Percentiles rank a stretch among this genome's conserved stretches.
Conservation (phyloP, 2,113 vertebrate species). For the Petrocephalus zakoni region DNA sequence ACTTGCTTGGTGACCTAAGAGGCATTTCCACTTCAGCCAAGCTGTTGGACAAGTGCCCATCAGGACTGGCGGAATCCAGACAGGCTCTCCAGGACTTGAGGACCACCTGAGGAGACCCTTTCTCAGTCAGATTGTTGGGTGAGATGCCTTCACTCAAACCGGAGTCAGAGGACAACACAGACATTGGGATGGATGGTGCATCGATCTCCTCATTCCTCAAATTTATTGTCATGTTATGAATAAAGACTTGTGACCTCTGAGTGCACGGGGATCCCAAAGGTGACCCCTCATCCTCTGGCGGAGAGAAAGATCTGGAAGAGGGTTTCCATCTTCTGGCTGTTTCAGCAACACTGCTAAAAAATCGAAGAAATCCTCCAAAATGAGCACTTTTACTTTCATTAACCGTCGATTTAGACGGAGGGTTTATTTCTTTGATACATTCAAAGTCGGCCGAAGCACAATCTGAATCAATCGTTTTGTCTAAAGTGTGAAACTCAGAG, state of each 20-base stretch:
- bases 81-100: constrained; percentile 51
- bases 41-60: constrained; percentile 39
- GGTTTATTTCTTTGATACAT: constrained; percentile 58
- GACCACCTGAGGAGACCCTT: constrained; percentile 48
- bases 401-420: constrained; percentile 48
- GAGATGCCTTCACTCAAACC: constrained; percentile 46
- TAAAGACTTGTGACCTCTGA: constrained; percentile 48
- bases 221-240: constrained; percentile 48
- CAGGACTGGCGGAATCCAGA: constrained; percentile 43
- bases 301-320: constrained; percentile 66
- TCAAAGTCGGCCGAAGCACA: constrained; percentile 66
- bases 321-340: constrained; percentile 75
- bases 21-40: constrained; percentile 39
- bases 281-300: constrained; percentile 60
- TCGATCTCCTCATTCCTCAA: constrained; percentile 48
- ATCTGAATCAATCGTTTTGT: constrained; percentile 65
- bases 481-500: constrained; percentile 61
- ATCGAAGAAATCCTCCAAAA: constrained; percentile 73
- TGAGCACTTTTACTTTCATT: constrained; percentile 59
- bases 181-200: constrained; percentile 38
- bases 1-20: constrained; percentile 32
- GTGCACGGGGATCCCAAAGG: constrained; percentile 47
- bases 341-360: constrained; percentile 75
- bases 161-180: constrained; percentile 48
- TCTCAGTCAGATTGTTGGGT: constrained; percentile 20